phyloP scores from a whole-genome alignment of 1,140 invertebrate species.

The Anthonomus grandis region DNA sequence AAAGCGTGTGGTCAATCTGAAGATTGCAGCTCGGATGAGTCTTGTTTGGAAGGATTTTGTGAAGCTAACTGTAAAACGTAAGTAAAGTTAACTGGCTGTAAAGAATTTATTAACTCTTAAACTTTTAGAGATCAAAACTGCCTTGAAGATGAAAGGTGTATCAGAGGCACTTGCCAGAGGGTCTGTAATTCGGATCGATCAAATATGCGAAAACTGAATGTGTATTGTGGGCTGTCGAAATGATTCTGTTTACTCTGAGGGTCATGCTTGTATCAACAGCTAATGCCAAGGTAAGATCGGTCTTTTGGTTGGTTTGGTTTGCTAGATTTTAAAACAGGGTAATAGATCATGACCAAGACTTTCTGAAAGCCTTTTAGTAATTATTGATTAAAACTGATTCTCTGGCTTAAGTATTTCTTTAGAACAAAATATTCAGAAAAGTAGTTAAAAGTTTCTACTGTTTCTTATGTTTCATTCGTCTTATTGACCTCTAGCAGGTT shows the following conservation, averaged over 20 bases:
- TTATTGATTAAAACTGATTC: too few relatives aligned
- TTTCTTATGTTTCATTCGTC: too few relatives aligned
- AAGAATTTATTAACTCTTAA: too few relatives aligned
- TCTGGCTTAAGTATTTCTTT: too few relatives aligned
- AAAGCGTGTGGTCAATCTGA: conserved; percentile 59
- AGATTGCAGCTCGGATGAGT: conserved; percentile 65
- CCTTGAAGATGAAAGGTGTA: conserved; percentile 78
- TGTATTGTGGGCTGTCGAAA: conserved; percentile 81
- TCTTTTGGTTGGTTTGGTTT: too few relatives aligned
- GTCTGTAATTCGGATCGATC: conserved; percentile 82
- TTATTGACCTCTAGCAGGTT: too few relatives aligned
- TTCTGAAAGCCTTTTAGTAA: too few relatives aligned
- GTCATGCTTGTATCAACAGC: conserved; percentile 77
- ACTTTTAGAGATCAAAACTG: conserved; percentile 80
- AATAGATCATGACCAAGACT: too few relatives aligned
- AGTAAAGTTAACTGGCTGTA: too few relatives aligned
- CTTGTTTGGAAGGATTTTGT: conserved; percentile 72
- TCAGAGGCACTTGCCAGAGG: conserved; percentile 72
- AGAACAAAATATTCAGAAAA: too few relatives aligned
- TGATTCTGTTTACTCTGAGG: conserved; percentile 70
- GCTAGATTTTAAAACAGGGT: too few relatives aligned
- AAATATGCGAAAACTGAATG: conserved; percentile 82
- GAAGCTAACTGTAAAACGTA: conserved; percentile 67
- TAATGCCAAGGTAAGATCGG: conserved; percentile 74
- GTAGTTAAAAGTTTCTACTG: too few relatives aligned